phyloP scores from a whole-genome alignment of 1,140 invertebrate species.

The Drosophila ercepeae region DNA sequence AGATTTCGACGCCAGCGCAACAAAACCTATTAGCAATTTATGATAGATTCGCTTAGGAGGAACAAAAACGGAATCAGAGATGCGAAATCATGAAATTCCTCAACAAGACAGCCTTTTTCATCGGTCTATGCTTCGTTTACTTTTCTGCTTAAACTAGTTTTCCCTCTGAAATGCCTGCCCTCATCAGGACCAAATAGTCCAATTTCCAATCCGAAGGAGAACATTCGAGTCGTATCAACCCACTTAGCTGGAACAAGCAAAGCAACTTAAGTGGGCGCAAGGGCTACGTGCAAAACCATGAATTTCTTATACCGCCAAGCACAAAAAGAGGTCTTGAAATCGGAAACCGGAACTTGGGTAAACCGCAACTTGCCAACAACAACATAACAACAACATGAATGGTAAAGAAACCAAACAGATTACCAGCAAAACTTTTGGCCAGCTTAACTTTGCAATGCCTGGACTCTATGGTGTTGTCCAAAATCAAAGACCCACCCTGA shows the following conservation, averaged over 20 bases:
- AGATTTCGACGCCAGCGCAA: conserved; percentile 46
- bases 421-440: conserved; percentile 69
- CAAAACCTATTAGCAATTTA: conserved; percentile 74
- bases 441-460: conserved; percentile 50
- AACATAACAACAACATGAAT: conserved; percentile 32
- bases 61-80: conserved; percentile 6
- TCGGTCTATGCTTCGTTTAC: too few species aligned
- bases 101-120: too few species aligned
- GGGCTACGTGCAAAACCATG: conserved; percentile 72
- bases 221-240: conserved; percentile 23
- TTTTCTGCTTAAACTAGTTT: not conserved
- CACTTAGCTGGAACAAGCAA: conserved; percentile 67
- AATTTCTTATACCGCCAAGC: conserved; percentile 65
- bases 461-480: conserved; percentile 9
- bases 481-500: conserved; percentile 45
- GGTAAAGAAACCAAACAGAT: conserved; percentile 60
- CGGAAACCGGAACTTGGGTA: conserved; percentile 71
- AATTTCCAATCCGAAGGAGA: conserved; percentile 45
- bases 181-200: conserved; percentile 20
- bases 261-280: conserved; percentile 65
- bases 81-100: not conserved
- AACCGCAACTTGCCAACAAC: conserved; percentile 60
- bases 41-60: conserved; percentile 35
- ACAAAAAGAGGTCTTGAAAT: conserved; percentile 67
- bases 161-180: conserved; percentile 6